Conservation (phyloP, 2,888 invertebrate species). For the Acleris sparsana region DNA sequence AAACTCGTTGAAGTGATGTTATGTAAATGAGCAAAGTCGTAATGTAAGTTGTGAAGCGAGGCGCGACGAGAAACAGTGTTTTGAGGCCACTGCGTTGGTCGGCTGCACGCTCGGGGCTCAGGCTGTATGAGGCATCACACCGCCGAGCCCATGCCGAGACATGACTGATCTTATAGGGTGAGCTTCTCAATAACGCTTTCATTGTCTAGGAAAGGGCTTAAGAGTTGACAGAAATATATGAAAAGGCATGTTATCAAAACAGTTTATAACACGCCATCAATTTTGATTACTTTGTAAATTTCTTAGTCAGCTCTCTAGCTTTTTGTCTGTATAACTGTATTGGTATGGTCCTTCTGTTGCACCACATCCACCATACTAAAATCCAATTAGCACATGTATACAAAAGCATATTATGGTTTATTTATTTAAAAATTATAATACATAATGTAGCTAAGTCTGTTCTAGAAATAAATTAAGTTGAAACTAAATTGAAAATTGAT, state of each 20-base stretch:
- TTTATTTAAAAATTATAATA: too few relatives aligned
- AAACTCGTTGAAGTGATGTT: slow-evolving; percentile 12
- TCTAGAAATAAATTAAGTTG: too few relatives aligned
- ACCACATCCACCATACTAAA: too few relatives aligned
- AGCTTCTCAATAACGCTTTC: neutral
- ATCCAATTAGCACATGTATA: too few relatives aligned
- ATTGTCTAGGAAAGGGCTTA: neutral
- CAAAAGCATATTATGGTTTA: too few relatives aligned
- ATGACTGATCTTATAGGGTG: slow-evolving; percentile 10
- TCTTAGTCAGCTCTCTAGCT: too few relatives aligned
- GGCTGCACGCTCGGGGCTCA: neutral
- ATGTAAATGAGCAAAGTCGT: slow-evolving; percentile 8
- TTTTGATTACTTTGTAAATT: too few relatives aligned
- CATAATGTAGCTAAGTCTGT: too few relatives aligned
- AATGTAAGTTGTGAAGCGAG: slow-evolving; percentile 5
- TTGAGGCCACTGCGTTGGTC: neutral
- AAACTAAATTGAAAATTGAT: too few relatives aligned
- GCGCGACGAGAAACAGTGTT: slow-evolving; percentile 2
- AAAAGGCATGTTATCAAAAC: neutral
- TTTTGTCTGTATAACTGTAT: too few relatives aligned
- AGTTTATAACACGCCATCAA: too few relatives aligned
- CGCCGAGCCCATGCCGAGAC: neutral
- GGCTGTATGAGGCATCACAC: neutral
- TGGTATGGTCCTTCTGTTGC: too few relatives aligned
- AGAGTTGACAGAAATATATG: neutral